Conservation (phyloP, 2,888 invertebrate genomes). For the Idaea straminata region DNA sequence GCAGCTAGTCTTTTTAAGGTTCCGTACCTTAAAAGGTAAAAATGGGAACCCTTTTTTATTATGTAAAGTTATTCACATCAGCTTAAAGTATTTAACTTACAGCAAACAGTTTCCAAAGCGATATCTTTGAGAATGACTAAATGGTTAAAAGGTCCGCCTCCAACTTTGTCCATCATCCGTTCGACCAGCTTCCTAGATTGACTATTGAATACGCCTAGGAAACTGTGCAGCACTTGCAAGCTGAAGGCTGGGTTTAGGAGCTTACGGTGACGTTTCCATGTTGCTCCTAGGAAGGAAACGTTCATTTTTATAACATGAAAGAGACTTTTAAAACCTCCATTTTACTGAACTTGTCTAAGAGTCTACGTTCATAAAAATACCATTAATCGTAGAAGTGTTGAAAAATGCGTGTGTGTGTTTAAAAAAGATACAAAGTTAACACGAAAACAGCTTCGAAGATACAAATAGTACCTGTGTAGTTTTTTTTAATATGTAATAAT, state of each 20-base stretch:
- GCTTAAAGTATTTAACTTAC: not conserved
- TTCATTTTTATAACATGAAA: no score
- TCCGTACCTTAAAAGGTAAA: no score
- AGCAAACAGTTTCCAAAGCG: constrained; percentile 7
- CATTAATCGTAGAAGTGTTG: no score
- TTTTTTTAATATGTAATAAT: no score
- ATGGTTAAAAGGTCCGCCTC: not conserved
- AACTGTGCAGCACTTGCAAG: constrained; percentile 25
- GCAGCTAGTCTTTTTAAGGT: no score
- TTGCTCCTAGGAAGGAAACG: constrained; percentile 17
- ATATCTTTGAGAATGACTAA: not conserved
- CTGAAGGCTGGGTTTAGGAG: constrained; percentile 28
- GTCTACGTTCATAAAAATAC: not conserved
- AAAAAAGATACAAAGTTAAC: not conserved
- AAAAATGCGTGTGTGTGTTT: not conserved
- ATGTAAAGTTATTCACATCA: no score
- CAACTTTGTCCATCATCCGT: not conserved
- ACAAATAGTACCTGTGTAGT: no score
- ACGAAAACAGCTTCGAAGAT: not conserved
- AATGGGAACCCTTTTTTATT: no score
- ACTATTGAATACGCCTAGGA: constrained; percentile 5
- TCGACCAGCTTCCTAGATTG: constrained; percentile 2
- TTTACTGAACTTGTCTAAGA: not conserved
- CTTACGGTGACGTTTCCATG: constrained; percentile 29
- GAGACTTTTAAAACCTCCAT: not conserved